Base-by-base conservation (phyloP, 1,140 invertebrate species). In the Drosophila elegans region DNA sequence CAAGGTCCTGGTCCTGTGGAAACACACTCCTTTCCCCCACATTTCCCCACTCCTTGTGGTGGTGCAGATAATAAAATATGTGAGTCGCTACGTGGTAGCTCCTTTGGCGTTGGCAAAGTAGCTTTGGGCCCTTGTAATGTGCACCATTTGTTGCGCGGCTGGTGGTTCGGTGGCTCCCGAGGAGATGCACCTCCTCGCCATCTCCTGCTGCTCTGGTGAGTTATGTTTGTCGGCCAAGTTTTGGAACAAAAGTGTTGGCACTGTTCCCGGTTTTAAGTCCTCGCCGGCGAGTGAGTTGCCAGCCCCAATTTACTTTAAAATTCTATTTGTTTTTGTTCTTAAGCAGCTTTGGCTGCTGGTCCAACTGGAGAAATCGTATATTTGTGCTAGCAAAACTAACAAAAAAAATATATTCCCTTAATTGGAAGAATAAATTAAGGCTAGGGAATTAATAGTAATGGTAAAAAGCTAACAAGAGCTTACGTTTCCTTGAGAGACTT, bases 171-270 rank as follows among this genome's bases (percentile, higher is more conserved):
- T 49, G 66, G 66, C 68, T 57, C 53, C 49, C 12, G 49, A 60
- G 36, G 36, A 81, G 82, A 84, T 84, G 79, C 68, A 78, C 61
- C 76, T 69, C 16, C 7, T 11, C 27, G 52, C 38, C 34, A 25
- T 7, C 21, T 38, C 53, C 51, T 57, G 54, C 54, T 46, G 56
- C 54, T 66, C 42, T 45, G 42, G 75, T 86, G 83, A 86, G 72
- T 86, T 82, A 86, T 86, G 83, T 73, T 75, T 86, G 83, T 73
- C 78, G 72, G 78, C 83, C 83, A 88, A 88, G 83, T 88, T 88
- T 78, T 78, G 51, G 64, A 64, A 79, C 62, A 81, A 81, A 85
- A 85, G 82, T 85, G 82, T 81, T 77, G 81, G 75, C 64, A 74
- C 61, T 57, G 76, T 45, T 74, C 46, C 63, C 42, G 45, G 42